phyloP scores from a whole-genome alignment of 2,888 invertebrate species.

The Stenodera caucasica region DNA sequence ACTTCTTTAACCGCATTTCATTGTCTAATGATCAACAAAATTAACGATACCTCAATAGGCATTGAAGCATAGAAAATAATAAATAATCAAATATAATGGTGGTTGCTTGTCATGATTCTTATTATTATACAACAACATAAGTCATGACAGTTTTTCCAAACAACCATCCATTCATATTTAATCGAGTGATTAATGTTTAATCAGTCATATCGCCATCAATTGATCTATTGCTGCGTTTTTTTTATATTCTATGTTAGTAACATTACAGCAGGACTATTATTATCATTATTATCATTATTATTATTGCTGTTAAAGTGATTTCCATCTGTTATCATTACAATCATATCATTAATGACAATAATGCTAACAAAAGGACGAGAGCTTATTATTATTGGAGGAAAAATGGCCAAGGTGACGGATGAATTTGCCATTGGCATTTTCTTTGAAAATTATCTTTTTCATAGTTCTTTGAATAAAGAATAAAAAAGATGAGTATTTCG shows the following conservation, averaged over 20 bases:
- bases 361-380: background rate
- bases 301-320: background rate
- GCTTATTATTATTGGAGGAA: background rate
- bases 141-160: constrained; percentile 28
- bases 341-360: background rate
- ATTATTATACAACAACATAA: constrained; percentile 25
- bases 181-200: constrained; percentile 30
- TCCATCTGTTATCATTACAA: background rate
- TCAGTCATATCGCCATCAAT: constrained; percentile 28
- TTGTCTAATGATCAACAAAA: constrained; percentile 17
- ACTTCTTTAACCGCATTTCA: background rate
- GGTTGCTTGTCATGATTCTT: constrained; percentile 30
- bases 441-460: too few relatives aligned
- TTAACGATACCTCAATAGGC: constrained; percentile 22
- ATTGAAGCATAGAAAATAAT: constrained; percentile 19
- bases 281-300: too few relatives aligned
- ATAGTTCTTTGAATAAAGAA: too few relatives aligned
- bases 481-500: too few relatives aligned
- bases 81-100: constrained; percentile 19
- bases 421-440: too few relatives aligned
- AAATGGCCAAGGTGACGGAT: too few relatives aligned
- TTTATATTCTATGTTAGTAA: background rate
- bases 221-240: constrained; percentile 28
- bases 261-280: constrained; percentile 3
- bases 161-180: constrained; percentile 29